A percentile compares a stretch with the other conserved stretches of the same genome.
Evolutionary conservation across 2,797 vertebrate species (phyloP).

Genomic region (Scomberomorus guttatus): DNA sequence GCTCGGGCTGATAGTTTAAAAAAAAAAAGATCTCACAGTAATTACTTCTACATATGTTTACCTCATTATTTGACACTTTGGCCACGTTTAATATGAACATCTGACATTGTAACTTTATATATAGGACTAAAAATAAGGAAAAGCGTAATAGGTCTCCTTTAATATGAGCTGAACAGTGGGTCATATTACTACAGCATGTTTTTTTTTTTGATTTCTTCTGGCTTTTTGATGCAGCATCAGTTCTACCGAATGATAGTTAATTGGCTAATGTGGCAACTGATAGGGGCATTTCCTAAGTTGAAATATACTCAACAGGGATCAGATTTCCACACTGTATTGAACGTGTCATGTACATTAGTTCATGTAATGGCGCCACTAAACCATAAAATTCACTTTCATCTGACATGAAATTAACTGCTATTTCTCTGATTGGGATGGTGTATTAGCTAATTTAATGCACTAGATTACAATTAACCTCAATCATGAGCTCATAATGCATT

Average conservation of each 20-base stretch:
- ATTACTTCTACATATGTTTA: too few relatives aligned
- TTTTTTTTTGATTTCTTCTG: too few relatives aligned
- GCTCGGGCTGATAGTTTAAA: too few relatives aligned
- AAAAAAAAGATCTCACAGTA: too few relatives aligned
- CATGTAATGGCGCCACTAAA: slow-evolving; percentile 4
- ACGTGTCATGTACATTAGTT: slow-evolving; percentile 24
- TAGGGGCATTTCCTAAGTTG: slow-evolving; percentile 3
- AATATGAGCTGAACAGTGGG: too few relatives aligned
- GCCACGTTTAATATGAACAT: too few relatives aligned
- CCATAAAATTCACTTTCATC: slow-evolving; percentile 32
- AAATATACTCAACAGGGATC: slow-evolving; percentile 12
- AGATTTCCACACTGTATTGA: background rate
- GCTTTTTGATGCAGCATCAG: too few relatives aligned
- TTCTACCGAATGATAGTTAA: background rate
- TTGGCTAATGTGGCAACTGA: slow-evolving; percentile 4
- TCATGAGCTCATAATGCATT: slow-evolving; percentile 32
- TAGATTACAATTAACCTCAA: slow-evolving; percentile 31
- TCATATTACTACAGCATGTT: too few relatives aligned
- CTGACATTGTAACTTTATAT: too few relatives aligned
- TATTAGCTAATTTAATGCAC: slow-evolving; percentile 39
- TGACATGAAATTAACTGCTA: slow-evolving; percentile 36
- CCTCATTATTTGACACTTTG: too few relatives aligned
- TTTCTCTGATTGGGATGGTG: slow-evolving; percentile 21
- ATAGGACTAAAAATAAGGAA: too few relatives aligned
- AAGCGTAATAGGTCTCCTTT: too few relatives aligned